These are phyloP conservation scores for Nannospalax galili DNA, from an alignment of 2,113 vertebrate genomes.

Conservation along the genomic window DNA sequence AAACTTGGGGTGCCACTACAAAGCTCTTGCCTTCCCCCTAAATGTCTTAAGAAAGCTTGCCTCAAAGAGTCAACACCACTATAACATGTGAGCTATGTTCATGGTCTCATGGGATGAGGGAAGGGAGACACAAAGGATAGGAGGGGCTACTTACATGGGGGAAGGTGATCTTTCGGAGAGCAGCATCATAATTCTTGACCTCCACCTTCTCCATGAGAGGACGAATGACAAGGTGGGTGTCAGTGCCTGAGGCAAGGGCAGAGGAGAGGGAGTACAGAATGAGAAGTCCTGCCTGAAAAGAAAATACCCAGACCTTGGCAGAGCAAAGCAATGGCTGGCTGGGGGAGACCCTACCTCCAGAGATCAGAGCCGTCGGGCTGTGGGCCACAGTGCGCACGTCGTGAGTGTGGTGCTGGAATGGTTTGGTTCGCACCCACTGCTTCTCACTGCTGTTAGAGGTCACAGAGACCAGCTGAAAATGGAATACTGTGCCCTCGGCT, in stretches of 20 bases:
- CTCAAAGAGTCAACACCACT: not conserved
- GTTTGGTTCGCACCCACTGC: constrained; percentile 94
- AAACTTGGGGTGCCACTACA: not conserved
- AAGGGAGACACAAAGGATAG: rapidly evolving
- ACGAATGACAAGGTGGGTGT: constrained; percentile 93
- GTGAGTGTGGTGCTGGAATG: constrained; percentile 94
- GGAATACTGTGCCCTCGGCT: constrained; percentile 91
- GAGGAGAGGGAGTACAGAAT: not conserved
- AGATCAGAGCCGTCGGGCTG: constrained; percentile 90
- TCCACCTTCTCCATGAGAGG: constrained; percentile 95
- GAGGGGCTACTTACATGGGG: constrained; percentile 91
- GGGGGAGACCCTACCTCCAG: constrained; percentile 88
- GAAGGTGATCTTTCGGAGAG: constrained; percentile 90
- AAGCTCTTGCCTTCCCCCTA: not conserved
- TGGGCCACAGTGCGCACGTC: constrained; percentile 93
- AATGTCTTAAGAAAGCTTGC: not conserved
- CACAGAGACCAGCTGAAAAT: constrained; percentile 92
- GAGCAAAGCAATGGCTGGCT: rapidly evolving
- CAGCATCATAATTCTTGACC: constrained; percentile 88
- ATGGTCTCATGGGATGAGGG: not conserved
- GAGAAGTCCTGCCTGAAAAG: not conserved
- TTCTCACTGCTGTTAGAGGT: constrained; percentile 84
- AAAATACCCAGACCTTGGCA: not conserved
- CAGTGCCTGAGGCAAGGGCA: constrained; percentile 88
- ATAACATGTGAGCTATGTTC: not conserved